phyloP scores from a whole-genome alignment of 2,888 invertebrate genomes.

The Crocallis elinguaria region DNA sequence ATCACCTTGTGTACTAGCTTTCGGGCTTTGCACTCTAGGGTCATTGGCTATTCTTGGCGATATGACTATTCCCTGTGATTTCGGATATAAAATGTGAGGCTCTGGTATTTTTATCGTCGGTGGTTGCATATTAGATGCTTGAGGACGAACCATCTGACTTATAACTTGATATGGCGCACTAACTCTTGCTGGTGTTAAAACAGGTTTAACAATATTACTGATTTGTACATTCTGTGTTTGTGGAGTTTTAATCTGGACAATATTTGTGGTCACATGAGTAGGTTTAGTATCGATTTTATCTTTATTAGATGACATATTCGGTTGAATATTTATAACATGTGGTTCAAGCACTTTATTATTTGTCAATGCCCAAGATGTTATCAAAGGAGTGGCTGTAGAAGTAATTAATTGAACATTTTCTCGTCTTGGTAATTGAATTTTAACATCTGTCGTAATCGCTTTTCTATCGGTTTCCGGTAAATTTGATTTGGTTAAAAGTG shows the following conservation, averaged over 20 bases:
- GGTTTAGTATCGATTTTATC: slow-evolving; percentile 68
- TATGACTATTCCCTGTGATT: slow-evolving; percentile 74
- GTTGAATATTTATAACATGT: slow-evolving; percentile 65
- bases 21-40: slow-evolving; percentile 73
- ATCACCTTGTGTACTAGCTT: slow-evolving; percentile 66
- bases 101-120: slow-evolving; percentile 88
- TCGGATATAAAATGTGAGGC: slow-evolving; percentile 76
- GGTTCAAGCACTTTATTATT: slow-evolving; percentile 77
- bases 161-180: slow-evolving; percentile 76
- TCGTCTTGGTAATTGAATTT: slow-evolving; percentile 65
- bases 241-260: slow-evolving; percentile 73
- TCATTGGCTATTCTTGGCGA: slow-evolving; percentile 74
- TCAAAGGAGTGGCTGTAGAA: slow-evolving; percentile 79
- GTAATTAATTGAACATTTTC: slow-evolving; percentile 66
- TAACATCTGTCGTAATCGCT: slow-evolving; percentile 58
- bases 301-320: slow-evolving; percentile 52
- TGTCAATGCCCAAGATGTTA: slow-evolving; percentile 83
- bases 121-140: slow-evolving; percentile 83
- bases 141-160: slow-evolving; percentile 70
- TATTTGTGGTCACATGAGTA: slow-evolving; percentile 70
- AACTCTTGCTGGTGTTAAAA: slow-evolving; percentile 63
- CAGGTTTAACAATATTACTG: slow-evolving; percentile 62
- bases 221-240: slow-evolving; percentile 58
- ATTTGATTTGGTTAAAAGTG: neutral
- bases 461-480: slow-evolving; percentile 58